A percentile compares a stretch with the other conserved stretches of the same genome.
phyloP scores from a whole-genome alignment of 1,140 invertebrate species.

The Tigriopus japonicus region DNA sequence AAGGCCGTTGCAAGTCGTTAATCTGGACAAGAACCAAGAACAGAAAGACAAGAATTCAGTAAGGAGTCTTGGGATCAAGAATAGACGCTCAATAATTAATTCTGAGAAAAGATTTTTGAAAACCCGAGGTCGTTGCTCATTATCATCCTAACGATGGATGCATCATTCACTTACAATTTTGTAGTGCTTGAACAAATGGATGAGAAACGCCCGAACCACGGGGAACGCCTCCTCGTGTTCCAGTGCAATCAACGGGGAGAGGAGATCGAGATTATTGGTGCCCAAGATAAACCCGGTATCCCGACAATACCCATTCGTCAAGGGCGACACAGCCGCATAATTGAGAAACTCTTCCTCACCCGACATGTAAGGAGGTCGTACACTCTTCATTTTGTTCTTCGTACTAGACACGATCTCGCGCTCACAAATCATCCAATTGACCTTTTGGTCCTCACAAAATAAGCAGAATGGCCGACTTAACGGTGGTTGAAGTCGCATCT shows the following conservation, averaged over 20 bases:
- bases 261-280: slow-evolving; percentile 29
- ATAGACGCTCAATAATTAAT: too few relatives aligned
- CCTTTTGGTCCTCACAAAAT: slow-evolving; percentile 9
- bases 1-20: slow-evolving; percentile 26
- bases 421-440: slow-evolving; percentile 6
- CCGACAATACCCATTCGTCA: slow-evolving; percentile 9
- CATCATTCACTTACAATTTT: slow-evolving; percentile 5
- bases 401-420: slow-evolving; percentile 4
- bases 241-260: slow-evolving; percentile 29
- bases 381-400: background rate
- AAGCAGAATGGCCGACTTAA: slow-evolving; percentile 5
- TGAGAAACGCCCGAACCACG: slow-evolving; percentile 28
- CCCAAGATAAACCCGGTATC: slow-evolving; percentile 28
- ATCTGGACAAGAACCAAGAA: slow-evolving; percentile 8
- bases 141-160: too few relatives aligned
- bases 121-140: too few relatives aligned
- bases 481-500: background rate
- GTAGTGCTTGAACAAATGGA: slow-evolving; percentile 30
- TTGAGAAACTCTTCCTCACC: slow-evolving; percentile 8
- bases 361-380: background rate
- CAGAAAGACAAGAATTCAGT: slow-evolving; percentile 19
- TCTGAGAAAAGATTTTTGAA: too few relatives aligned
- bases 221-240: slow-evolving; percentile 26
- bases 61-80: too few relatives aligned
- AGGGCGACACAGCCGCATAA: background rate